Evolutionary conservation across 1,140 invertebrate genomes (phyloP).

Genomic region (Drosophila suzukii): DNA sequence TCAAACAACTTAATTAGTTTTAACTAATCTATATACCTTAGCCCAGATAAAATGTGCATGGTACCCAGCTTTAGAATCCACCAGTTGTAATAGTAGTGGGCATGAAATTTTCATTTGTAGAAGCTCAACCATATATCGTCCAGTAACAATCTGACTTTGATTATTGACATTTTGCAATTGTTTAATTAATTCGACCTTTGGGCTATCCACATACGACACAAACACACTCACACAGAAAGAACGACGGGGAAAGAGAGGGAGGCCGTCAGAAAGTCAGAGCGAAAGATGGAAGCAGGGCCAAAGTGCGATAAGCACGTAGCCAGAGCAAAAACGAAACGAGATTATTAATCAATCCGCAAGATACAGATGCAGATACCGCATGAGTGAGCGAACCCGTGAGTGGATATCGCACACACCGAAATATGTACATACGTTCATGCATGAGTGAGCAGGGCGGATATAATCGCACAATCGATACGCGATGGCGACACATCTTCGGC

Average conservation of each 20-base stretch:
- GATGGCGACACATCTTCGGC: conserved; percentile 74
- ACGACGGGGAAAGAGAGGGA: conserved; percentile 16
- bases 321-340: conserved; percentile 71
- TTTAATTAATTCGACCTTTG: conserved; percentile 77
- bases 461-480: conserved; percentile 59
- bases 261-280: conserved; percentile 40
- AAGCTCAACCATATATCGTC: neutral
- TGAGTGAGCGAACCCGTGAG: conserved; percentile 20
- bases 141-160: conserved; percentile 16
- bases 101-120: neutral
- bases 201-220: conserved; percentile 34
- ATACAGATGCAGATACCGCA: conserved; percentile 75
- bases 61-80: too few species aligned
- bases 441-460: conserved; percentile 35
- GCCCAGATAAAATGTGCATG: too few species aligned
- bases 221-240: conserved; percentile 1
- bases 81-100: neutral
- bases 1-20: too few species aligned
- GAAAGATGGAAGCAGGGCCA: conserved; percentile 74
- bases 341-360: conserved; percentile 82
- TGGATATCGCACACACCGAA: conserved; percentile 14
- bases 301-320: conserved; percentile 80
- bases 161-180: conserved; percentile 57
- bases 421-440: conserved; percentile 13
- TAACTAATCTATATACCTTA: too few species aligned